Conservation (phyloP, 2,113 vertebrate genomes). For the Polyodon spathula region DNA sequence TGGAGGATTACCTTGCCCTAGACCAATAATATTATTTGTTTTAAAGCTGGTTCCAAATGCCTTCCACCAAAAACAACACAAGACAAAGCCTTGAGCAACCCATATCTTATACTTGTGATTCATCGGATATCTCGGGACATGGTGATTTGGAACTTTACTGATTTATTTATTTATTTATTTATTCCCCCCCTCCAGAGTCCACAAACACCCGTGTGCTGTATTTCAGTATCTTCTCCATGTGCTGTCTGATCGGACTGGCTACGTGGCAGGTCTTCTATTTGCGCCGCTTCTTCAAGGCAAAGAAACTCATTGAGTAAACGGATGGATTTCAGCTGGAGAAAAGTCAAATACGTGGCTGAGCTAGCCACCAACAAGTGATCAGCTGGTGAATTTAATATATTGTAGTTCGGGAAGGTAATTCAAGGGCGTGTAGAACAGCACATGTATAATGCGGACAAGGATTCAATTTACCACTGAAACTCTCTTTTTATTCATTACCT, state of each 20-base stretch:
- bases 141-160: slow-evolving; percentile 4
- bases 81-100: too few species aligned
- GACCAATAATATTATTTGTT: too few species aligned
- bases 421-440: slow-evolving; percentile 34
- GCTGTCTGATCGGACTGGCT: slow-evolving; percentile 91
- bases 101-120: too few species aligned
- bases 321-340: not conserved
- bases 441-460: slow-evolving; percentile 29
- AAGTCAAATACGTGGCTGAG: not conserved
- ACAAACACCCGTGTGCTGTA: slow-evolving; percentile 94
- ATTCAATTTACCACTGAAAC: slow-evolving; percentile 39
- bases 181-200: slow-evolving; percentile 81
- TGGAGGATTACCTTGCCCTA: too few species aligned
- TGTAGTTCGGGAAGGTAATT: slow-evolving; percentile 36
- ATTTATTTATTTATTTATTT: too few species aligned
- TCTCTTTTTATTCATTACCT: slow-evolving; percentile 26
- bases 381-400: not conserved
- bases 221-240: slow-evolving; percentile 99
- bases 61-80: too few species aligned
- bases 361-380: not conserved
- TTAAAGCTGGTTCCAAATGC: too few species aligned
- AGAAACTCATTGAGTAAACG: slow-evolving; percentile 91
- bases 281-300: slow-evolving; percentile 96
- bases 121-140: too few species aligned
- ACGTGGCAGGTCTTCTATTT: slow-evolving; percentile 99